Evolutionary conservation across 2,797 vertebrate species (phyloP).

Genomic region (Spea hammondii): DNA sequence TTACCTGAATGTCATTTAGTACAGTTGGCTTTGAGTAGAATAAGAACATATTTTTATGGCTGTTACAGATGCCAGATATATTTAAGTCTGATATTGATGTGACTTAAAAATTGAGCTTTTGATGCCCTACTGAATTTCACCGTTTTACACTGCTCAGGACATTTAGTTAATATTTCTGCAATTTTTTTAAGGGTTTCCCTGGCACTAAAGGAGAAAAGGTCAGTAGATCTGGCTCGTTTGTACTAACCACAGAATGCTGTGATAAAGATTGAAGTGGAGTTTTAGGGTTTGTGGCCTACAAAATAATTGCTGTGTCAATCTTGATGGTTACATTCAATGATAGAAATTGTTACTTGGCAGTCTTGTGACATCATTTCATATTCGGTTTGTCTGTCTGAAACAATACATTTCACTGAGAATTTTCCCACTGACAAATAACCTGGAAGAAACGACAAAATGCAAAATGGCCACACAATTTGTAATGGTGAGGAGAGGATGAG

Average conservation of each 20-base stretch:
- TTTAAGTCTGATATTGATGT: not conserved
- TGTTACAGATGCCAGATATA: not conserved
- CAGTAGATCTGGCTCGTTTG: slow-evolving; percentile 55
- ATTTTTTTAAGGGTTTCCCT: slow-evolving; percentile 80
- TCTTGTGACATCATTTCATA: slow-evolving; percentile 15
- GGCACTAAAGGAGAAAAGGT: slow-evolving; percentile 98
- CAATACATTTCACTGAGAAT: too few species aligned
- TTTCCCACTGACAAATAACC: too few species aligned
- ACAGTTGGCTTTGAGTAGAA: not conserved
- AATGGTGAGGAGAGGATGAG: too few species aligned
- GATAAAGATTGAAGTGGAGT: not conserved
- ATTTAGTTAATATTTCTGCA: slow-evolving; percentile 48
- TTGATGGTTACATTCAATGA: not conserved
- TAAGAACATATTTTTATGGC: not conserved
- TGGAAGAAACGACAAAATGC: too few species aligned
- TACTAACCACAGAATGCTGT: slow-evolving; percentile 26
- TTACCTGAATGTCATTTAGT: not conserved
- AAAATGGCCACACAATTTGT: too few species aligned
- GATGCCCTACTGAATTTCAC: too few species aligned
- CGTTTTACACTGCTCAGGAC: not conserved
- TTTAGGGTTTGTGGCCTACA: not conserved
- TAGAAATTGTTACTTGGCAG: not conserved
- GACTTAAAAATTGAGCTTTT: not conserved
- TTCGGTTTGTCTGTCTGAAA: not conserved
- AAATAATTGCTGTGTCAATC: not conserved